A percentile compares a stretch with the other conserved stretches of the same genome.
Evolutionary conservation across 2,797 vertebrate genomes (phyloP).

Genomic region (Anisognathus igniventris): DNA sequence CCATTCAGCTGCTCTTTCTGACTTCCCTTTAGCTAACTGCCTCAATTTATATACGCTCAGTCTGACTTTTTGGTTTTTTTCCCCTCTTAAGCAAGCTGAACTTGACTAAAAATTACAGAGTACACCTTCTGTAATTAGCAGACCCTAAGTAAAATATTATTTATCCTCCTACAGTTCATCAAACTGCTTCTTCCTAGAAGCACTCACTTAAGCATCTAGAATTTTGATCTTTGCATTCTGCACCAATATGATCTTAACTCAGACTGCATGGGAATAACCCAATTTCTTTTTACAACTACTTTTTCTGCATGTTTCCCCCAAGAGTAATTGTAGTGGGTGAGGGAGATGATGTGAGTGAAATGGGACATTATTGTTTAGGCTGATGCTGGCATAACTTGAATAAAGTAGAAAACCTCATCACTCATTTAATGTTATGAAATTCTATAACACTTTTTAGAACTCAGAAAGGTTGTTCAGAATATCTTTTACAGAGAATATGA

Average conservation of each 20-base stretch:
- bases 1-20: neutral
- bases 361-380: neutral
- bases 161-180: neutral
- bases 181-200: neutral
- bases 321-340: neutral
- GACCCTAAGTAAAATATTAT: neutral
- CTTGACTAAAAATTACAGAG: neutral
- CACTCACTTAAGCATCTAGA: neutral
- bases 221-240: neutral
- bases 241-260: neutral
- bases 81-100: neutral
- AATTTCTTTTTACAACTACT: neutral
- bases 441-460: neutral
- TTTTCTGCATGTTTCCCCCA: neutral
- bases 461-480: neutral
- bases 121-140: neutral
- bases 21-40: neutral
- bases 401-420: neutral
- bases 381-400: neutral
- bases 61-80: neutral
- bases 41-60: neutral
- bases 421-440: neutral
- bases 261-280: neutral
- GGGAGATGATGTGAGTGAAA: neutral
- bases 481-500: neutral